Evolutionary conservation across 2,888 invertebrate species (phyloP).

Genomic region (Drosophila prostipennis): DNA sequence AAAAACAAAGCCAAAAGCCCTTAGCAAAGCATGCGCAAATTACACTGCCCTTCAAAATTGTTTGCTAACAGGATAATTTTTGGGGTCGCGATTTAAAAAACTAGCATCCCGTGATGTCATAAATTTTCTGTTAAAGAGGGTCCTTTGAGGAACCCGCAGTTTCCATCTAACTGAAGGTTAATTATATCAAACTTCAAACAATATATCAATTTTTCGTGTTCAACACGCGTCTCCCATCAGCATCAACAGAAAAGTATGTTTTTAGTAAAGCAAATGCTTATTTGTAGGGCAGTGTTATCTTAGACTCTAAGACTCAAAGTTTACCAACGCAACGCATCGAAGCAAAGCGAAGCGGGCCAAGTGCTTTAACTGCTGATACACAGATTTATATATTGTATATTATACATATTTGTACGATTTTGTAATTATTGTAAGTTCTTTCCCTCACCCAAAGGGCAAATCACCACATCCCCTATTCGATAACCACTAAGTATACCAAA

Average conservation of each 20-base stretch:
- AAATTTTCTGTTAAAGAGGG: not conserved
- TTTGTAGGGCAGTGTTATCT: slow-evolving; percentile 34
- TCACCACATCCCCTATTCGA: slow-evolving; percentile 10
- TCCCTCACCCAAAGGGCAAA: not conserved
- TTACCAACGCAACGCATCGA: slow-evolving; percentile 59
- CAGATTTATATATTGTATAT: slow-evolving; percentile 74
- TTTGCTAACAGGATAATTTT: slow-evolving; percentile 1
- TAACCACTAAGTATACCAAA: slow-evolving; percentile 15
- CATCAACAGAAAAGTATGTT: not conserved
- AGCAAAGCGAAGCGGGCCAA: slow-evolving; percentile 45
- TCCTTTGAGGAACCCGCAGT: not conserved
- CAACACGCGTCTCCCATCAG: not conserved
- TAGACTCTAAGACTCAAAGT: slow-evolving; percentile 73
- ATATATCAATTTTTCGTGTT: slow-evolving; percentile 5
- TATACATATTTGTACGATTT: slow-evolving; percentile 74
- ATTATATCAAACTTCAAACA: not conserved
- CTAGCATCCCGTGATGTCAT: not conserved
- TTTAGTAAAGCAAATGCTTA: slow-evolving; percentile 1
- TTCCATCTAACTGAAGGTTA: not conserved
- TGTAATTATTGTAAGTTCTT: slow-evolving; percentile 74
- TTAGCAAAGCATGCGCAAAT: slow-evolving; percentile 62
- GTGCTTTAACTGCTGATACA: slow-evolving; percentile 73
- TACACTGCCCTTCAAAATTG: slow-evolving; percentile 21
- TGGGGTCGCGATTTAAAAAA: slow-evolving; percentile 1
- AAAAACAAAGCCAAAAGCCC: slow-evolving; percentile 47